These are phyloP conservation scores for Crotalus helleri DNA, from an alignment of 2,113 vertebrate genomes.

Conservation along the genomic window DNA sequence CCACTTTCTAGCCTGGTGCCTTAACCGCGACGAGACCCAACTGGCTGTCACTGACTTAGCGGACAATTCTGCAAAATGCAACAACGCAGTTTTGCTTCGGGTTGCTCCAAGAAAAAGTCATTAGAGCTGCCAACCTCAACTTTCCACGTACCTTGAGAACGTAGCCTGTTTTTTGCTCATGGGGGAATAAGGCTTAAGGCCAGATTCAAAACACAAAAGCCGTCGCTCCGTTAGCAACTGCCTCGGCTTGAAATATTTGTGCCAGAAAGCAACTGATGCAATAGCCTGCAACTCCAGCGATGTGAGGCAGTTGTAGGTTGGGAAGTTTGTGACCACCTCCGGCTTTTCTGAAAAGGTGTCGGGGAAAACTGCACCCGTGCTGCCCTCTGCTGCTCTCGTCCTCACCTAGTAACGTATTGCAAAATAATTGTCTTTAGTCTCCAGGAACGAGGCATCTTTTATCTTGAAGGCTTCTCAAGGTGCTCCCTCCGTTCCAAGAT, in stretches of 20 bases:
- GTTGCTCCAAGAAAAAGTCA: neutral
- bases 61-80: neutral
- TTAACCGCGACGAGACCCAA: neutral
- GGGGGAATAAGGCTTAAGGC: neutral
- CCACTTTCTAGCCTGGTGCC: no score
- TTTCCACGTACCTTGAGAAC: neutral
- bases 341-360: slow-evolving; percentile 12
- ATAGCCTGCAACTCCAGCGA: slow-evolving; percentile 20
- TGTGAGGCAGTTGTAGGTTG: neutral
- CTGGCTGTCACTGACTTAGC: neutral
- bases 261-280: slow-evolving; percentile 50
- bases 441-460: neutral
- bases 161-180: neutral
- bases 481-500: neutral
- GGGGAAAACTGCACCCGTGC: neutral
- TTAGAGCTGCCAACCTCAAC: neutral
- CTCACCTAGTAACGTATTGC: no score
- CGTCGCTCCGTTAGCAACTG: slow-evolving; percentile 26
- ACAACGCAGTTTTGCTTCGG: neutral
- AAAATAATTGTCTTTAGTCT: neutral
- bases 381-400: neutral
- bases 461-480: neutral
- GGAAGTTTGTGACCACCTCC: neutral
- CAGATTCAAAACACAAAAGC: neutral
- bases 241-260: slow-evolving; percentile 37